Conservation (phyloP, 2,888 invertebrate genomes). For the Drosophila flavopinicola region DNA sequence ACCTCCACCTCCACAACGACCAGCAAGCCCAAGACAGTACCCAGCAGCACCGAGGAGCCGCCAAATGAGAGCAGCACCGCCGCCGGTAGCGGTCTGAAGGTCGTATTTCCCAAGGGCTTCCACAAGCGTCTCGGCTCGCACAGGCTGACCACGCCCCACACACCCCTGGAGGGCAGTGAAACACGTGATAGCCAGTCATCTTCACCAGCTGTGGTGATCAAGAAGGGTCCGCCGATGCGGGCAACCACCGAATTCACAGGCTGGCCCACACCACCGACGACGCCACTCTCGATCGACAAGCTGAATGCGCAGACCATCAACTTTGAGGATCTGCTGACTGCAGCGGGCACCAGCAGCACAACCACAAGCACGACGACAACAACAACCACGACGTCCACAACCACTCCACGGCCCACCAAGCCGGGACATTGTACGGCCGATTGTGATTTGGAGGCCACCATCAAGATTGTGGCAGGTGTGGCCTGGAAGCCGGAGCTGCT, state of each 20-base stretch:
- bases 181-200: slow-evolving; percentile 82
- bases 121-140: slow-evolving; percentile 86
- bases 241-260: slow-evolving; percentile 95
- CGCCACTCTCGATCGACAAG: slow-evolving; percentile 93
- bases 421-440: slow-evolving; percentile 91
- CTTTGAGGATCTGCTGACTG: slow-evolving; percentile 85
- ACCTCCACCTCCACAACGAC: slow-evolving; percentile 56
- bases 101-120: slow-evolving; percentile 90
- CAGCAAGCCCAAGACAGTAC: slow-evolving; percentile 38
- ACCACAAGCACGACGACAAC: slow-evolving; percentile 87
- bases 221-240: slow-evolving; percentile 94
- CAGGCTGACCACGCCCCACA: slow-evolving; percentile 86
- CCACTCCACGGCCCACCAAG: slow-evolving; percentile 89
- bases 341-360: slow-evolving; percentile 72
- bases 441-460: slow-evolving; percentile 94
- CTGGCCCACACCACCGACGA: slow-evolving; percentile 95
- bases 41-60: slow-evolving; percentile 45
- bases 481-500: slow-evolving; percentile 94
- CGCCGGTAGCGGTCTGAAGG: slow-evolving; percentile 85
- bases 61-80: slow-evolving; percentile 75
- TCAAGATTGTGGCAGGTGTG: slow-evolving; percentile 92
- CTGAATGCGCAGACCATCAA: slow-evolving; percentile 86
- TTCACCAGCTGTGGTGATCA: slow-evolving; percentile 88
- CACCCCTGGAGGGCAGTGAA: slow-evolving; percentile 79
- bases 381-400: slow-evolving; percentile 89